These are phyloP conservation scores for Hemithea aestivaria DNA, from an alignment of 2,888 invertebrate genomes.

Conservation along the genomic window DNA sequence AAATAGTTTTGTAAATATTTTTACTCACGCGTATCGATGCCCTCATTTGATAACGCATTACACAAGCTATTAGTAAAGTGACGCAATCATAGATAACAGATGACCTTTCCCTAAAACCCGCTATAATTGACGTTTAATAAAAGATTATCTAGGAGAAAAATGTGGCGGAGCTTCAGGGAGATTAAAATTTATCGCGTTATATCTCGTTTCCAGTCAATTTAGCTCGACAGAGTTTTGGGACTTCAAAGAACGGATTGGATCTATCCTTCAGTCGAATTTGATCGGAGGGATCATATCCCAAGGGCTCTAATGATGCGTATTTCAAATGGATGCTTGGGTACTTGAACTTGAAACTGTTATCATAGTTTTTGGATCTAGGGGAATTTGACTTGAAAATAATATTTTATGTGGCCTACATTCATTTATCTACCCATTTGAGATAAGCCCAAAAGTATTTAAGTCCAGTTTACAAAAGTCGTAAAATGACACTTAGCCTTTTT, in stretches of 20 bases:
- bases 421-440: not conserved
- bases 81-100: slow-evolving; percentile 8
- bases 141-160: slow-evolving; percentile 31
- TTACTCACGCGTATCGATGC: slow-evolving; percentile 3
- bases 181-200: slow-evolving; percentile 37
- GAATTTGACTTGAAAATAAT: too few species aligned
- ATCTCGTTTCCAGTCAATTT: slow-evolving; percentile 42
- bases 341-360: slow-evolving; percentile 7
- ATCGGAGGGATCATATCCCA: slow-evolving; percentile 24
- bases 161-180: slow-evolving; percentile 24
- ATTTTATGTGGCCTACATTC: too few species aligned
- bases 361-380: not conserved
- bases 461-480: not conserved
- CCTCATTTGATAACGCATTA: slow-evolving; percentile 2
- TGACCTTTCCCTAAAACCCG: slow-evolving; percentile 9
- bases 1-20: slow-evolving; percentile 14
- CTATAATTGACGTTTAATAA: slow-evolving; percentile 24
- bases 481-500: slow-evolving; percentile 7
- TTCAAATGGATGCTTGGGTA: slow-evolving; percentile 15
- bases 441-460: slow-evolving; percentile 1
- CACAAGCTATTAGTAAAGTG: slow-evolving; percentile 4
- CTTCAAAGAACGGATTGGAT: slow-evolving; percentile 31
- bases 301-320: slow-evolving; percentile 23
- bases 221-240: slow-evolving; percentile 26
- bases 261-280: slow-evolving; percentile 29